These are phyloP conservation scores for Cercocebus atys DNA, from an alignment of 2,113 vertebrate genomes.

Conservation along the genomic window DNA sequence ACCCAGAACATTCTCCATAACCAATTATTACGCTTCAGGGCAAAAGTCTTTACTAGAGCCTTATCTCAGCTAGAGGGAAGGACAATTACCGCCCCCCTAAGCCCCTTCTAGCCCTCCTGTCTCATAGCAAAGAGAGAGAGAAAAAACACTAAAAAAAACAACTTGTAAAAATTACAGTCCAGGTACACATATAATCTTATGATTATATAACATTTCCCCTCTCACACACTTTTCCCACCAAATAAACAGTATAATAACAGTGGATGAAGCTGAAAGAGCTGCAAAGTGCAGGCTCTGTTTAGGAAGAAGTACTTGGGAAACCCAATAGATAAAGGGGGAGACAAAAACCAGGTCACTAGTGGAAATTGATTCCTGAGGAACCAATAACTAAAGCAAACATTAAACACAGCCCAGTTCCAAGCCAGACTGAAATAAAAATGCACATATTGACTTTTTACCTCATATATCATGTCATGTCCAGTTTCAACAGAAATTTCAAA, in stretches of 20 bases:
- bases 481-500: not conserved
- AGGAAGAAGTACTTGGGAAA: not conserved
- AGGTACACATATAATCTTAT: not conserved
- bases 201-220: not conserved
- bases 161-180: not conserved
- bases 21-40: not conserved
- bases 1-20: not conserved
- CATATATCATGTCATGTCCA: not conserved
- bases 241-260: not conserved
- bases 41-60: not conserved
- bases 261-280: not conserved
- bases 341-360: not conserved
- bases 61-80: not conserved
- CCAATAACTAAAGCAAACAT: not conserved
- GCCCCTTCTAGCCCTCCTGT: not conserved
- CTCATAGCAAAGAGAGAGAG: not conserved
- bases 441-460: not conserved
- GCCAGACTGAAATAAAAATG: not conserved
- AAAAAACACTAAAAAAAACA: not conserved
- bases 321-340: not conserved
- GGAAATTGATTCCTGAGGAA: not conserved
- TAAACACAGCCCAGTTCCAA: not conserved
- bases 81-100: not conserved
- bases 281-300: not conserved
- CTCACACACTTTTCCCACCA: not conserved